Conservation (phyloP, 2,797 vertebrate genomes). For the Anomalospiza imberbis region DNA sequence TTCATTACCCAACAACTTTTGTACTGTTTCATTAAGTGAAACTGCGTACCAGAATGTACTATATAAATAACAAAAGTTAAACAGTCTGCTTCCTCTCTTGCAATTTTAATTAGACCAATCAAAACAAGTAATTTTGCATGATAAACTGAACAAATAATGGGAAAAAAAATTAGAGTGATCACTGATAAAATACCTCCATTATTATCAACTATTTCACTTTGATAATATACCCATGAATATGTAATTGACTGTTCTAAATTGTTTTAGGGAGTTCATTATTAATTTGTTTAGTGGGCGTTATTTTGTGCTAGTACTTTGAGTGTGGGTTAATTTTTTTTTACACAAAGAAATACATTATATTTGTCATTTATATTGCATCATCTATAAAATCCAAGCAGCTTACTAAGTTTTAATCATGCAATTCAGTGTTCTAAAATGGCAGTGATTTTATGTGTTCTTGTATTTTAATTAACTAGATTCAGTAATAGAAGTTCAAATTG, state of each 20-base stretch:
- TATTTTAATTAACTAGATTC: conserved; percentile 22
- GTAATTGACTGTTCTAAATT: neutral
- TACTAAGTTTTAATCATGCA: neutral
- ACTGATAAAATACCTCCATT: conserved; percentile 16
- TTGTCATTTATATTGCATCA: neutral
- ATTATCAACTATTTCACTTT: conserved; percentile 3
- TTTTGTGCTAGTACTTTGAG: neutral
- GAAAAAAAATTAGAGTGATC: conserved; percentile 29
- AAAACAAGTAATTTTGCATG: conserved; percentile 18
- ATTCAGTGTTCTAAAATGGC: neutral
- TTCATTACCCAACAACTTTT: neutral
- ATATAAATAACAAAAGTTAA: neutral
- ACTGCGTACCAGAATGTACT: neutral
- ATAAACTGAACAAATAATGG: conserved; percentile 20
- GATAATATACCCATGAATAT: neutral
- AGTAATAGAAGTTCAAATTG: neutral
- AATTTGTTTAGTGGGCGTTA: neutral
- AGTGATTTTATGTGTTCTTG: neutral
- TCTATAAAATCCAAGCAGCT: neutral
- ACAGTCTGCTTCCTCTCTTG: neutral
- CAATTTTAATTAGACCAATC: conserved; percentile 24
- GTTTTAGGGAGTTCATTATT: neutral
- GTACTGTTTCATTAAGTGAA: neutral
- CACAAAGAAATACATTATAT: neutral
- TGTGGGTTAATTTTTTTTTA: neutral